Percentiles rank a stretch among this genome's conserved stretches.
Conservation (phyloP, 1,140 invertebrate species). For the Uloborus diversus region DNA sequence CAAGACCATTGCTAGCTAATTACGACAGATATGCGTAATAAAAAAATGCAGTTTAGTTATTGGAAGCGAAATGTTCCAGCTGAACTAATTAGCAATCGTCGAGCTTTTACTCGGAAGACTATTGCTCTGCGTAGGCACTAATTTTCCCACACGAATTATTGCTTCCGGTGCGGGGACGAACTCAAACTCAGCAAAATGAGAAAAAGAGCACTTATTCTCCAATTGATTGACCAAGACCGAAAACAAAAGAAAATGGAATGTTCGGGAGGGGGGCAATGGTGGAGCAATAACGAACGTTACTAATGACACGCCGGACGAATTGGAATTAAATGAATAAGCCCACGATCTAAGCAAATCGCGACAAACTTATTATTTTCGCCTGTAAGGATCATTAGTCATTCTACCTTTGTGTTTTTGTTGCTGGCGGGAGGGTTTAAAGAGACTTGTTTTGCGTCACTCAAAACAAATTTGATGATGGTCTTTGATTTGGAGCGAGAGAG, state of each 20-base stretch:
- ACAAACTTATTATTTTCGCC: constrained; percentile 54
- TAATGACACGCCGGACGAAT: constrained; percentile 26
- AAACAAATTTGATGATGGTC: constrained; percentile 30
- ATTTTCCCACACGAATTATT: constrained; percentile 51
- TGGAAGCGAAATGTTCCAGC: constrained; percentile 42
- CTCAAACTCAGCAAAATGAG: constrained; percentile 52
- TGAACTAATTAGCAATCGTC: constrained; percentile 48
- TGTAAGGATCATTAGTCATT: constrained; percentile 48
- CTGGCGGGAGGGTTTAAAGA: constrained; percentile 8
- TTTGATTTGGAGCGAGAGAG: constrained; percentile 30
- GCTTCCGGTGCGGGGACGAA: constrained; percentile 34
- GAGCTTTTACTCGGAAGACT: constrained; percentile 1
- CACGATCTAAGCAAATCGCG: constrained; percentile 9
- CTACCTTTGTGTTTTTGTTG: constrained; percentile 43
- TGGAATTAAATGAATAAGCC: constrained; percentile 47
- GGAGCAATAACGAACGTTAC: not conserved
- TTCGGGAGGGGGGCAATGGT: not conserved
- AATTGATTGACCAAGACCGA: constrained; percentile 48
- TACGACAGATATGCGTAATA: constrained; percentile 46
- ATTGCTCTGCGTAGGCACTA: constrained; percentile 46
- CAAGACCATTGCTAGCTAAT: constrained; percentile 48
- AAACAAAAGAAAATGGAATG: constrained; percentile 52
- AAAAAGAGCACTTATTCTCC: constrained; percentile 54
- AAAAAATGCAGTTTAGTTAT: constrained; percentile 49
- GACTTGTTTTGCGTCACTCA: constrained; percentile 51